Evolutionary conservation across 2,888 invertebrate species (phyloP), one percentile per base, ranked within the genome.

Genomic region (Vesta saturnalis): DNA sequence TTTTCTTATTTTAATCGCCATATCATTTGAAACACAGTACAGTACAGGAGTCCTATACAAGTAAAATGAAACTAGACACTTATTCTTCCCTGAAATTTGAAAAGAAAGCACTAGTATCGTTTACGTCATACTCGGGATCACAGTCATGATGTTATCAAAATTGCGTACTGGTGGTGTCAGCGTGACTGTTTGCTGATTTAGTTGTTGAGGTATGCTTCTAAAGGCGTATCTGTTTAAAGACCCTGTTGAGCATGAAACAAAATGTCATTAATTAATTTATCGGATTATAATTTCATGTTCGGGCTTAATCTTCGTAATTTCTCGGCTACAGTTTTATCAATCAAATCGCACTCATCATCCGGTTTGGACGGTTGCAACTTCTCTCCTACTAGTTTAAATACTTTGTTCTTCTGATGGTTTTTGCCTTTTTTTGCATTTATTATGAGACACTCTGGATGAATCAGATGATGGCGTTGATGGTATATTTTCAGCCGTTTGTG

Each of bases 161-260:
- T 14, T 47, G 16, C 47, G 47, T 47, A 47, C 16, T 14, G 5
- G 14, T 47, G 15, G 47, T 47, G 15, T 47, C 47, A 15, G 47
- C 16, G 14, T 47, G 16, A 47, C 14, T 47, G 16, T 15, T 47
- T 47, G 47, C 16, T 16, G 16, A 47, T 43, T 43, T 43, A 43
- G 52, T 52, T 52, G 22, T 21, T 10, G n/a, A 8, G 55, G 55
- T 18, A 55, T 55, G n/a, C 22, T 21, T 21, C 16, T 55, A 1
- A 21, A 55, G 4, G 55, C 21, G 70, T 82, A 80, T 76, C 83
- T 79, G 69, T 82, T 82, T 64, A 83, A 81, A 64, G 80, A 83
- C 19, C 83, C 14, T 83, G 77, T 72, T 83, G 83, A 35, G 82
- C 83, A 67, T 83, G 83, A 68, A 83, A 83, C 21, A 83, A 72